Evolutionary conservation across 2,797 vertebrate species (phyloP).

Genomic region (Orestias chungarensis): DNA sequence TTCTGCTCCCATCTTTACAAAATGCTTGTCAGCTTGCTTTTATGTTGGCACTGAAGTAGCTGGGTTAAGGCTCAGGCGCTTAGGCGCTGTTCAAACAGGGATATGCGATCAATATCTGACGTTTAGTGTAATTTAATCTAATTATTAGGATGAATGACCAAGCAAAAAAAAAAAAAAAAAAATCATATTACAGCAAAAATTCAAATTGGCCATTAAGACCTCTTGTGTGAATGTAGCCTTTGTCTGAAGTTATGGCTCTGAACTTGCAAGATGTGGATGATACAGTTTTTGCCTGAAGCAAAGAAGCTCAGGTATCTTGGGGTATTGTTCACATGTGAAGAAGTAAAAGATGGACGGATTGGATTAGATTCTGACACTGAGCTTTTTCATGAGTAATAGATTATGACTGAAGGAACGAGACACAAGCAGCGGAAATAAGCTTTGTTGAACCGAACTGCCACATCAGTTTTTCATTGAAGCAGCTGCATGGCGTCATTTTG

Average conservation of each 20-base stretch:
- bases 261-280: background rate
- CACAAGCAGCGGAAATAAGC: background rate
- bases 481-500: no score
- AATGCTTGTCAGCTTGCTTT: background rate
- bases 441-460: no score
- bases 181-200: no score
- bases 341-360: background rate
- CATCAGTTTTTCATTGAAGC: no score
- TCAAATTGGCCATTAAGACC: no score
- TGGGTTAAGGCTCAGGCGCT: background rate
- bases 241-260: background rate
- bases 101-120: no score
- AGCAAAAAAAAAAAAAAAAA: no score
- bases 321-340: background rate
- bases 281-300: background rate
- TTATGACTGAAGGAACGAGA: background rate
- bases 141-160: no score
- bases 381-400: background rate
- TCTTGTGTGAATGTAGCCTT: no score
- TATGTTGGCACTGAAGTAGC: background rate
- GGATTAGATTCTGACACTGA: background rate
- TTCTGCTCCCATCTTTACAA: background rate
- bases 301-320: background rate
- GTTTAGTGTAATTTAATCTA: no score
- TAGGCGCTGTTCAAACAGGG: no score